Percentiles rank a stretch among this genome's conserved stretches.
phyloP scores from a whole-genome alignment of 2,888 invertebrate genomes.

The Synergus laeviventris region DNA sequence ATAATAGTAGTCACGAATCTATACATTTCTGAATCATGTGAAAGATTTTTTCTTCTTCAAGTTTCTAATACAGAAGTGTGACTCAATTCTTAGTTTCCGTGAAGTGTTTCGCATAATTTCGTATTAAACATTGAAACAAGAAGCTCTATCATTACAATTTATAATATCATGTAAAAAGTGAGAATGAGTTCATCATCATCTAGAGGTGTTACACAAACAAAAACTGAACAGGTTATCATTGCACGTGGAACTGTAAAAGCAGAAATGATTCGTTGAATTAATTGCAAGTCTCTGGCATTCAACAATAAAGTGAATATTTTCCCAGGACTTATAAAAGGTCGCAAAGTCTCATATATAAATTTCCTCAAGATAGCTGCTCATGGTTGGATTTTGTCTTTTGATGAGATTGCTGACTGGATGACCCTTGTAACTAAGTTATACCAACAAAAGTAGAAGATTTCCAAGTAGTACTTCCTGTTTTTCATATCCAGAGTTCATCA shows the following conservation, averaged over 20 bases:
- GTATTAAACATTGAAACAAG: not conserved
- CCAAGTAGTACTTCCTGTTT: conserved; percentile 17
- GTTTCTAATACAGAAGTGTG: not conserved
- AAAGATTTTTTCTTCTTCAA: not conserved
- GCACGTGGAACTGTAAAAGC: conserved; percentile 1
- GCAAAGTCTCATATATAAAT: conserved; percentile 12
- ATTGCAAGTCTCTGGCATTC: not conserved
- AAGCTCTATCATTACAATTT: conserved; percentile 15
- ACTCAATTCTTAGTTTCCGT: not conserved
- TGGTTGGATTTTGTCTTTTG: conserved; percentile 22
- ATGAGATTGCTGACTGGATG: not conserved
- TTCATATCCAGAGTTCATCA: conserved; percentile 14
- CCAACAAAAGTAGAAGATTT: not conserved
- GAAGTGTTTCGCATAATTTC: conserved; percentile 3
- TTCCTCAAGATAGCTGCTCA: not conserved
- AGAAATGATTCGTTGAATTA: conserved; percentile 23
- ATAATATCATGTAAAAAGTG: conserved; percentile 17
- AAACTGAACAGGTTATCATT: not conserved
- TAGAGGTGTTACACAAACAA: conserved; percentile 16
- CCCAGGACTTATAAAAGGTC: conserved; percentile 13
- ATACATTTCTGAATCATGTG: not conserved
- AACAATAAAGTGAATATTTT: conserved; percentile 14
- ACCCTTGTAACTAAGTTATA: conserved; percentile 12
- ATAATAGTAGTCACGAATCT: no score
- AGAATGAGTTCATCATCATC: not conserved